These are phyloP conservation scores for Equus przewalskii DNA, from an alignment of 2,113 vertebrate genomes.

Conservation along the genomic window DNA sequence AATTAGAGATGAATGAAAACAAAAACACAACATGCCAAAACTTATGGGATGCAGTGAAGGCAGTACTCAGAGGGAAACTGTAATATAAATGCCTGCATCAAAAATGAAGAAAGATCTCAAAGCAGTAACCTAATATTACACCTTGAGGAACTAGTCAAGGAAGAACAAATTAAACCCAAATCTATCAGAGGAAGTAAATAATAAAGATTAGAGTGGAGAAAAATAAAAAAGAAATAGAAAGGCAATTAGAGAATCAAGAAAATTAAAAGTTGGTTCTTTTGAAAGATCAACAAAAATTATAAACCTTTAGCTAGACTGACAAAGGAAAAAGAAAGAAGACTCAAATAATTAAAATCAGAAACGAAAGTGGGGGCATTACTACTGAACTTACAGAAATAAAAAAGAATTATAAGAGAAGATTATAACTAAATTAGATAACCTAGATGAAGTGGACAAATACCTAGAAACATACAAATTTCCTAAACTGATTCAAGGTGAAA, in stretches of 20 bases:
- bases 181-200: neutral
- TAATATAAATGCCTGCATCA: neutral
- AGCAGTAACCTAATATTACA: neutral
- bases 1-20: neutral
- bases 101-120: neutral
- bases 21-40: neutral
- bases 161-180: neutral
- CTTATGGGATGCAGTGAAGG: neutral
- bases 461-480: neutral
- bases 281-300: neutral
- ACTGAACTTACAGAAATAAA: neutral
- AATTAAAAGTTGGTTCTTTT: neutral
- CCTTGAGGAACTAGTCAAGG: neutral
- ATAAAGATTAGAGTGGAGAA: neutral
- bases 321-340: neutral
- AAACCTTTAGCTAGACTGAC: neutral
- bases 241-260: neutral
- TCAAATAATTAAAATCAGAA: slow-evolving; percentile 1
- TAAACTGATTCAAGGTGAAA: neutral
- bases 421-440: neutral
- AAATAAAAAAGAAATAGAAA: neutral
- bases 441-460: neutral
- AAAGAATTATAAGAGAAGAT: neutral
- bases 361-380: neutral
- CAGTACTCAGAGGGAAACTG: neutral